Conservation (phyloP, 2,113 vertebrate species). For the Grus americana region DNA sequence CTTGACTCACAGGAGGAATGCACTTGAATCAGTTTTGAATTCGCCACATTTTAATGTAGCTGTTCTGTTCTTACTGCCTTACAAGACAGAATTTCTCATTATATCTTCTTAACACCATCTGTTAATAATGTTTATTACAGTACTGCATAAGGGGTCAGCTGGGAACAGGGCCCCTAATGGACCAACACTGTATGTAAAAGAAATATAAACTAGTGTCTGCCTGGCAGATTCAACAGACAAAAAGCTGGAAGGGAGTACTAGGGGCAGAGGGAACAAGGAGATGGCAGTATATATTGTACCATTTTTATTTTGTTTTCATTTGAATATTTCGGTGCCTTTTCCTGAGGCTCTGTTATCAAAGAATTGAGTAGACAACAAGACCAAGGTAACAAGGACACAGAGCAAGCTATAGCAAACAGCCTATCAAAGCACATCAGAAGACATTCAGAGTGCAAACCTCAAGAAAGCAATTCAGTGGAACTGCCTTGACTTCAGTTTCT, state of each 20-base stretch:
- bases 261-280: neutral
- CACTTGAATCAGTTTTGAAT: neutral
- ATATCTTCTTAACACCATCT: neutral
- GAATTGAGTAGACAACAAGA: neutral
- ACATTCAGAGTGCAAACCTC: neutral
- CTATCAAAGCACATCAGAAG: conserved; percentile 1
- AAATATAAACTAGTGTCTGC: neutral
- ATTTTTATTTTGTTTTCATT: neutral
- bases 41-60: neutral
- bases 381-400: neutral
- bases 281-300: neutral
- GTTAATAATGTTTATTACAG: neutral
- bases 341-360: conserved; percentile 34
- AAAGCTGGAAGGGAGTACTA: neutral
- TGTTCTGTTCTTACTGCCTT: neutral
- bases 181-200: neutral
- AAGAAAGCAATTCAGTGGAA: neutral
- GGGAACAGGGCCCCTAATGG: neutral
- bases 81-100: neutral
- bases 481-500: neutral
- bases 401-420: neutral
- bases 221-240: neutral
- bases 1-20: neutral
- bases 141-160: neutral
- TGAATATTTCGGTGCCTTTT: neutral